Evolutionary conservation across 2,797 vertebrate species (phyloP), one percentile per base, ranked within the genome.

Genomic region (Muscicapa comitata): DNA sequence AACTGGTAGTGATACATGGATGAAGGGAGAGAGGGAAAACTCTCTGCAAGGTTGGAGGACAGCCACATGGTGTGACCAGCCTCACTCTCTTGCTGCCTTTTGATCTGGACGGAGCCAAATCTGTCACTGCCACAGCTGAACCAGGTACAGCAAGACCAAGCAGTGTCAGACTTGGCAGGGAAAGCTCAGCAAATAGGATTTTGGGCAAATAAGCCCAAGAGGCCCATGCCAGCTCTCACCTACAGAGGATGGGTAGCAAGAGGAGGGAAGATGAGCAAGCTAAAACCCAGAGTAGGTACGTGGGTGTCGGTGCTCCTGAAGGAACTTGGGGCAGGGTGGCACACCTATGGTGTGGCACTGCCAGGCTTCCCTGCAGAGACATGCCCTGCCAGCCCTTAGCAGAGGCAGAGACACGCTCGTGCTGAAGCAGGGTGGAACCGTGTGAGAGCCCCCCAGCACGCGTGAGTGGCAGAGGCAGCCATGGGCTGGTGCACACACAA

Each of bases 21-120:
- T 50, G 43, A 88, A 79, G 61, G 11, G 26, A 63, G 24, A 66
- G 8, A 19, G 26, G 13, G 6, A 21, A 84, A 51, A 63, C 28
- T 61, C 54, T 7, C 40, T 7, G 1, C 8, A 50, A 35, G n/a
- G 17, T 50, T 37, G 59, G 48, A 75, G 62, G 28, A 43, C 3
- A 5, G 53, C 28, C 1, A 0, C 26, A 6, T 0, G 0, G 19
- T 73, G 45, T 0, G 0, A 58, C 33, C 13, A 61, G 50, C 29
- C 61, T 50, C 4, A 4, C 24, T 29, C 24, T 68, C 65, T 75
- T 70, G 38, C 54, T 68, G 68, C 33, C 55, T 45, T 73, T 78
- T 17, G 4, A 21, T 37, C 35, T 54, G 47, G 19, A 42, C 37
- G 33, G 53, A 93, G 37, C 18, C 23, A 58, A 71, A 66, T 11